Evolutionary conservation across 2,888 invertebrate species (phyloP), one percentile per base, ranked within the genome.

Genomic region (Tenthredo mesomela): DNA sequence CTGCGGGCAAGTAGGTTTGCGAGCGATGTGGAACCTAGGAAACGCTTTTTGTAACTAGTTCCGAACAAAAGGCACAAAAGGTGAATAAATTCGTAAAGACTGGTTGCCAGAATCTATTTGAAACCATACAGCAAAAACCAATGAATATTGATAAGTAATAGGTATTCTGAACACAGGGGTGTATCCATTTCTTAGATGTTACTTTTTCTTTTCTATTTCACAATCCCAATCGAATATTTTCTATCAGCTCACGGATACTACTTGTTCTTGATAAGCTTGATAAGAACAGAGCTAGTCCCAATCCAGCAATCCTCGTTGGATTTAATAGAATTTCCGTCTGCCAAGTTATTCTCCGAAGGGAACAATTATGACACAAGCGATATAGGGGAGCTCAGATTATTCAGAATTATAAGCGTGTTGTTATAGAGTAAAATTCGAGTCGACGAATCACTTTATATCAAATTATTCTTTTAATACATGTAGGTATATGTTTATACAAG

Each of bases 391-490:
- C 58, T 40, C 10, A 18, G 37, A 80, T 80, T 6, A 40, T 78
- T 54, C 29, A 12, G 15, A 78, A 33, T 54, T 18, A 65, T 21
- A 37, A 18, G 65, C 47, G 21, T 65, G 1, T 43, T 43, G 43
- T 12, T 58, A 33, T 33, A n/a, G 15, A 65, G 40, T 82, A 40
- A 61, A 82, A 82, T 21, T 61, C 15, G 37, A 82, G 65, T 65
- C 65, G 43, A 65, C 29, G 18, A 25, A 47, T 82, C 65, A 47
- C 21, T 82, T 82, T 25, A 65, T 82, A 82, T 82, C 65, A 82
- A 82, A 82, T 82, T 82, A 61, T 82, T 61, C 25, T 65, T 82
- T 82, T 82, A 82, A 82, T 82, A 82, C 82, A 82, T 71, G 43
- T 65, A 29, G 50, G 82, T 82, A 67, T 82, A 70, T 67, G n/a